These are phyloP conservation scores for Peromyscus nudipes DNA, from an alignment of 2,797 vertebrate species.

Conservation along the genomic window DNA sequence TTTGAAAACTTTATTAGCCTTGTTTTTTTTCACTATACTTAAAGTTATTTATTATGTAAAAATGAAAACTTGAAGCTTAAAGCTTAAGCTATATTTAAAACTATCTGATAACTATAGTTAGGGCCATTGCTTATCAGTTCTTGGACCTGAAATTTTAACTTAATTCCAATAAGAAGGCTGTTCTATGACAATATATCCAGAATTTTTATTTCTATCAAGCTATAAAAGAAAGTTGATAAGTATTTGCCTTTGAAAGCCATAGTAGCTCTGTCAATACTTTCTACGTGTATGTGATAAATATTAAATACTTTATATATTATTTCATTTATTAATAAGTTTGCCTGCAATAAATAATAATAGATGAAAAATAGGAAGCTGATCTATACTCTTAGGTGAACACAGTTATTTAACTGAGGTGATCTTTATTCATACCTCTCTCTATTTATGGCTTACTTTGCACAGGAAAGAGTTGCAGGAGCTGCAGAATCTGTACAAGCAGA, in stretches of 20 bases:
- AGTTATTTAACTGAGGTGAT: conserved; percentile 63
- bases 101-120: conserved; percentile 15
- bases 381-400: conserved; percentile 72
- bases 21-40: conserved; percentile 4
- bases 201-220: conserved; percentile 78
- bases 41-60: conserved; percentile 40
- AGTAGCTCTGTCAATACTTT: conserved; percentile 78
- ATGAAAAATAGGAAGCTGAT: conserved; percentile 75
- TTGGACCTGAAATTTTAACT: conserved; percentile 76
- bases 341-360: conserved; percentile 77
- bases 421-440: conserved; percentile 73
- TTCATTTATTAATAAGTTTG: conserved; percentile 78
- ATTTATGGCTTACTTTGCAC: conserved; percentile 81
- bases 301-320: conserved; percentile 79
- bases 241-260: conserved; percentile 76
- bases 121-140: conserved; percentile 51
- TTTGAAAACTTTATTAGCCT: conserved; percentile 54
- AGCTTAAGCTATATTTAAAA: conserved; percentile 44
- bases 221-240: conserved; percentile 79
- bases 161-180: conserved; percentile 77
- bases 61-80: background rate
- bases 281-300: conserved; percentile 79
- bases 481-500: conserved; percentile 93
- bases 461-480: conserved; percentile 90
- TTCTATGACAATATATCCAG: conserved; percentile 69